Conservation (phyloP, 53 echinoderm and acorn worm genomes). For the Holothuria leucospilota region DNA sequence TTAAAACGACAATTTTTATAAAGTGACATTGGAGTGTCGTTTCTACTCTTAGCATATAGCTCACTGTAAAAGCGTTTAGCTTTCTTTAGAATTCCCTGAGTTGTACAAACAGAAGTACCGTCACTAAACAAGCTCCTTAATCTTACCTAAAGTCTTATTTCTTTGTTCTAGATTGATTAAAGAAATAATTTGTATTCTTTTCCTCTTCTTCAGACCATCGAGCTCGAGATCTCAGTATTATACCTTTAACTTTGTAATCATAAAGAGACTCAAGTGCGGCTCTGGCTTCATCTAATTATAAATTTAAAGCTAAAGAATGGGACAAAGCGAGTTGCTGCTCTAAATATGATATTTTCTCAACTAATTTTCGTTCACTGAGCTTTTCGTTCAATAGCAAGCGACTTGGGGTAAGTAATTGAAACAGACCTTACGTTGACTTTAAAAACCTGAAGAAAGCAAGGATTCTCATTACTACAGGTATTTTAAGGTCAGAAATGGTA, state of each 20-base stretch:
- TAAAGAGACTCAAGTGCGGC: neutral
- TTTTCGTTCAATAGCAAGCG: neutral
- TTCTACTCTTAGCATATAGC: too few species aligned
- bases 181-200: neutral
- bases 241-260: neutral
- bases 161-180: neutral
- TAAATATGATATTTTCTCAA: neutral
- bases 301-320: neutral
- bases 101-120: too few species aligned
- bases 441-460: neutral
- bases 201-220: neutral
- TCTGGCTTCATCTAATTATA: neutral
- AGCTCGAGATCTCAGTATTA: neutral
- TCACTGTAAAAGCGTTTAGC: too few species aligned
- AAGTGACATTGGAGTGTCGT: too few species aligned
- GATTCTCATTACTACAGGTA: neutral
- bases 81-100: too few species aligned
- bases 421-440: neutral
- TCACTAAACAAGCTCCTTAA: neutral
- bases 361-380: neutral
- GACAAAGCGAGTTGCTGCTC: neutral
- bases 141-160: neutral
- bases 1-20: too few species aligned
- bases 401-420: neutral
- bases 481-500: neutral